Evolutionary conservation across 2,888 invertebrate species (phyloP).

Genomic region (Philopedon plagiatum): DNA sequence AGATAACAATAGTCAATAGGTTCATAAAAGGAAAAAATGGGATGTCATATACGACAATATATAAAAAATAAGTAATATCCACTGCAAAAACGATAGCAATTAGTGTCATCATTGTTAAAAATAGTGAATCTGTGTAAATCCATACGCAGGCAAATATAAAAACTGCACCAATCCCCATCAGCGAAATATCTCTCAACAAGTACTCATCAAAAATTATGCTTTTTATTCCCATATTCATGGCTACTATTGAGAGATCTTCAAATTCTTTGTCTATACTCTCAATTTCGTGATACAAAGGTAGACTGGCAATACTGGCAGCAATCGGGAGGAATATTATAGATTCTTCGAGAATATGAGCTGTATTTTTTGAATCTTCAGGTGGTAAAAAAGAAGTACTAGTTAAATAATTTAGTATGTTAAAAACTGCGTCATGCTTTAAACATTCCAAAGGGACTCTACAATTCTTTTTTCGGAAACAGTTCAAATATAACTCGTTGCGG

Average conservation of each 20-base stretch:
- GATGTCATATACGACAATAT: constrained; percentile 87
- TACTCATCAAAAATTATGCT: constrained; percentile 88
- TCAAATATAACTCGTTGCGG: constrained; percentile 79
- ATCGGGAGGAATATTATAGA: constrained; percentile 89
- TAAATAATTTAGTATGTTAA: constrained; percentile 88
- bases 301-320: constrained; percentile 81
- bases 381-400: constrained; percentile 83
- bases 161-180: constrained; percentile 82
- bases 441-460: constrained; percentile 85
- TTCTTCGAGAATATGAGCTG: constrained; percentile 72
- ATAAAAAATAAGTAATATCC: constrained; percentile 92
- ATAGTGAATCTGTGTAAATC: constrained; percentile 89
- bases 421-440: constrained; percentile 84
- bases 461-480: constrained; percentile 77
- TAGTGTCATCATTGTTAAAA: constrained; percentile 88
- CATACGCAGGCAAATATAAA: constrained; percentile 87
- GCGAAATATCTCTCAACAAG: constrained; percentile 85
- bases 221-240: constrained; percentile 89
- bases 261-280: constrained; percentile 73
- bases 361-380: constrained; percentile 71
- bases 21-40: constrained; percentile 98
- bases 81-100: constrained; percentile 88
- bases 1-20: constrained; percentile 91
- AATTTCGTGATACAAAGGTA: constrained; percentile 81
- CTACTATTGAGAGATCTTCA: constrained; percentile 77